Base-by-base conservation (phyloP, 2,113 vertebrate genomes). In the Bettongia penicillata region DNA sequence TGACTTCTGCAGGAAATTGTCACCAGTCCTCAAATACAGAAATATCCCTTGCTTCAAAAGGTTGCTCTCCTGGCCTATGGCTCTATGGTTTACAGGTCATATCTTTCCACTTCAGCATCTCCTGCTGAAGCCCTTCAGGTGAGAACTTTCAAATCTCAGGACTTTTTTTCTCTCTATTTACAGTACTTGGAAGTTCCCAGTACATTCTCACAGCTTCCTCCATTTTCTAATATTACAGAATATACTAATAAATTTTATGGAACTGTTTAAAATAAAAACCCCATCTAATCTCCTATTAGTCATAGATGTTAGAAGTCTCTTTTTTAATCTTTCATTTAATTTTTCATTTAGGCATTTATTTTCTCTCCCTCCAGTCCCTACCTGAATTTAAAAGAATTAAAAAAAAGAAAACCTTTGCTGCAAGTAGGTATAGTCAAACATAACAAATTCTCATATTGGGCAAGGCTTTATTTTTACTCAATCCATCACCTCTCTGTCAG, bases 71-170 rank as follows among this genome's bases (percentile, higher is more conserved):
- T 99, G 91, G 97, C 96, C n/a, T 99, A 99, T 57, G 99, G 99
- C 51, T 99, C 99, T 93, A 91, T 99, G 94, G 98, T 99, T 43
- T 98, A 99, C 91, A 99, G 98, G 97, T 98, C 98, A 94, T 99
- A 99, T 94, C 94, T 97, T 93, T 96, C 97, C 95, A 43, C 94
- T n/a, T 96, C 98, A 95, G 90, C 97, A 19, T 99, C 99, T 92
- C 98, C 98, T 90, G 96, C 91, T 92, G 98, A 98, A 77, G 97
- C 93, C 94, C 98, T 99, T 95, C 99, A 99, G 98, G 99, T 99
- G 97, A 53, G 94, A 0, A 0, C 0, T 50, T 92, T 96, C 91
- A 24, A 77, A 77, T 77, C 16, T 77, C 68, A 77, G 19, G n/a
- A 84, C 19, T 84, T 84, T 19, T 77, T 19, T 77, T 19, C 19